Evolutionary conservation across 2,888 invertebrate species (phyloP), one percentile per base, ranked within the genome.

Genomic region (Trissolcus japonicus): DNA sequence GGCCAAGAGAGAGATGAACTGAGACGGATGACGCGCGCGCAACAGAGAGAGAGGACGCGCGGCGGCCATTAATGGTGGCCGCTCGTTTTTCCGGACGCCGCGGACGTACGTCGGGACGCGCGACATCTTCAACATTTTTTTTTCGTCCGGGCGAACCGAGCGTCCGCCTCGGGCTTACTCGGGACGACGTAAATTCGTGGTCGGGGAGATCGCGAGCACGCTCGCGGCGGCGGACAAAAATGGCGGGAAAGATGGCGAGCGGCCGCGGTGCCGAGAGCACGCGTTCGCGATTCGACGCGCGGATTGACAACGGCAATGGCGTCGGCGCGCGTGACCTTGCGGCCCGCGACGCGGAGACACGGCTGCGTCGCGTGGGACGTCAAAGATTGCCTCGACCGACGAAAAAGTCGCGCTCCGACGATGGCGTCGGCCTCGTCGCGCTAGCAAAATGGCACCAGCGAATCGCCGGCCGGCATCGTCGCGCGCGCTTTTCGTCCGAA

Each of bases 21-120:
- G 60, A 68, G 75, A 67, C 51, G 40, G 63, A 54, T 35, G 54
- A 62, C 25, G 60, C 68, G 61, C 29, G 61, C 59, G 56, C 17
- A 35, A 51, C 7, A 43, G 7, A 16, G 69, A 48, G 51, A 61
- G 69, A 76, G 66, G 35, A 63, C 35, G 72, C 80, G 60, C 67
- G 62, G 62, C 68, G 51, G 74, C 74, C 74, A 68, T 75, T 75
- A 75, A 75, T 55, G 66, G 50, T 59, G 59, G 48, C 48, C 2
- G 9, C 79, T 82, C 84, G 82, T 83, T 80, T 81, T 84, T 83
- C 81, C 80, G 79, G 80, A 78, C 82, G 83, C 85, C 84, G 85
- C 82, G 81, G 4, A 46, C 13, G 11, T 67, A 62, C 40, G 43
- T 13, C n/a, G 43, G 25, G 25, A 25, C 14, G 48, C 48, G 48